Evolutionary conservation across 2,797 vertebrate species (phyloP).

Genomic region (Pantherophis vulpinus): DNA sequence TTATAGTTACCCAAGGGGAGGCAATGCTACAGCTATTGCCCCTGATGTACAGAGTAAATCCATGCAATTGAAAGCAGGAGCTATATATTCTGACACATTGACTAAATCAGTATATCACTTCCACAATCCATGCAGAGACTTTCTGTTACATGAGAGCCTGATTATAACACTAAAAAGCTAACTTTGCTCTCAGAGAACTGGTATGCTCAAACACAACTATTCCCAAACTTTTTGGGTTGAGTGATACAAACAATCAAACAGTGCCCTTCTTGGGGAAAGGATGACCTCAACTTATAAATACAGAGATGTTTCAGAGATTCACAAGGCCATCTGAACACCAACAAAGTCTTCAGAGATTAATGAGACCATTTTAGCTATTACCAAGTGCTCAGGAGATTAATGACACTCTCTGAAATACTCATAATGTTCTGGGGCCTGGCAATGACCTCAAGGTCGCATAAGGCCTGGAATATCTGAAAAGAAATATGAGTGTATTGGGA

Average conservation of each 20-base stretch:
- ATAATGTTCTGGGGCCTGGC: background rate
- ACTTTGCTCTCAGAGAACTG: background rate
- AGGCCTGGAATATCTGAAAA: background rate
- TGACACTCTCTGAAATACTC: background rate
- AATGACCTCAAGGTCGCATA: background rate
- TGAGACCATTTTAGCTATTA: conserved; percentile 2
- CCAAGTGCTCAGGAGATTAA: background rate
- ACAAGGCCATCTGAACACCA: background rate
- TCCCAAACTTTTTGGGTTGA: background rate
- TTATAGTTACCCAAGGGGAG: background rate
- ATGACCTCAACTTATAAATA: background rate
- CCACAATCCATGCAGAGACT: background rate
- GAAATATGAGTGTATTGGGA: background rate
- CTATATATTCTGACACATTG: background rate
- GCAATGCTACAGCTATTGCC: background rate
- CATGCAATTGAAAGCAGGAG: background rate
- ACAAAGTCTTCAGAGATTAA: background rate
- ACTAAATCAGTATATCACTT: background rate
- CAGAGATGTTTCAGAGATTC: background rate
- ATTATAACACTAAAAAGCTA: background rate
- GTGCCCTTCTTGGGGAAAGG: background rate
- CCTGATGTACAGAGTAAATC: background rate
- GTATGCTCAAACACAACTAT: background rate
- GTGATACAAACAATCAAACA: background rate
- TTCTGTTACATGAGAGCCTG: background rate